Percentiles rank a stretch among this genome's conserved stretches.
phyloP scores from a whole-genome alignment of 2,888 invertebrate genomes.

The Polyommatus icarus region DNA sequence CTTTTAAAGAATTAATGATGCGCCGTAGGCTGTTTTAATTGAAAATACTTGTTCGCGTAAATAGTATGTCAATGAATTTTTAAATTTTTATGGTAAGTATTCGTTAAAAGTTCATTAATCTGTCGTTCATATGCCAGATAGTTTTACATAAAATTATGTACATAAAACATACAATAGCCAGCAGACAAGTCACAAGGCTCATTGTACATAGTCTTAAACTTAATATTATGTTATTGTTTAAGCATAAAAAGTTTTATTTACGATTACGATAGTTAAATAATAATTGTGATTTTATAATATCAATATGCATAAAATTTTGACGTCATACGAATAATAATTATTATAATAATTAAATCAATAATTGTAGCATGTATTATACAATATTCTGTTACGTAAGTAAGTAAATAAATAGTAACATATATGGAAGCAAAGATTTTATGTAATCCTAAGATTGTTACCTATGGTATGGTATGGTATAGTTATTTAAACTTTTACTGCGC shows the following conservation, averaged over 20 bases:
- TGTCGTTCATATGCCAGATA: neutral
- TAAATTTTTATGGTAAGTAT: neutral
- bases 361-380: neutral
- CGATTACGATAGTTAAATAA: neutral
- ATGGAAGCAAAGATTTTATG: neutral
- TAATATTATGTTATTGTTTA: too few relatives aligned
- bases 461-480: neutral
- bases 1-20: conserved; percentile 35
- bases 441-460: neutral
- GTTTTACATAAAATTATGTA: neutral
- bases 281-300: neutral
- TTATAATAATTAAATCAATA: neutral
- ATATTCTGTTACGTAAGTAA: neutral
- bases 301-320: neutral
- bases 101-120: conserved; percentile 4
- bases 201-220: neutral
- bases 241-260: too few relatives aligned
- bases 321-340: neutral
- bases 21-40: conserved; percentile 22
- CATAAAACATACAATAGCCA: neutral
- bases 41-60: conserved; percentile 5
- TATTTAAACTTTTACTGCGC: neutral
- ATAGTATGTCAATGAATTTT: neutral
- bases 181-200: neutral
- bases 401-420: neutral